A percentile compares a stretch with the other conserved stretches of the same genome.
phyloP scores from a whole-genome alignment of 2,888 invertebrate species.

The Chorisops tibialis region DNA sequence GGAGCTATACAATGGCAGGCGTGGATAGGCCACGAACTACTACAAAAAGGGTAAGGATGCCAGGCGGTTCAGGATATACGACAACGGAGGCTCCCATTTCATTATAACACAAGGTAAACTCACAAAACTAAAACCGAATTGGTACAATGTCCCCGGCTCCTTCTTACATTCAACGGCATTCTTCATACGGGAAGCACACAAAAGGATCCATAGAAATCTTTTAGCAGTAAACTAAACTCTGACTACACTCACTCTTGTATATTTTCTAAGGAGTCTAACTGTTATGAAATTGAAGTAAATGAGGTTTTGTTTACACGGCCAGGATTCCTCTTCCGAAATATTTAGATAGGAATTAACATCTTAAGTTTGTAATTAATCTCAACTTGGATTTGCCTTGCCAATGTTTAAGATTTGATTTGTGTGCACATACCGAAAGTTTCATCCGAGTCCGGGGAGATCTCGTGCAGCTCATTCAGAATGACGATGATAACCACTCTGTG shows the following conservation, averaged over 20 bases:
- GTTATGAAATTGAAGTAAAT: constrained; percentile 26
- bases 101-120: constrained; percentile 1
- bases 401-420: background rate
- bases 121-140: background rate
- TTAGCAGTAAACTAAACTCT: background rate
- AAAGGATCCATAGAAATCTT: background rate
- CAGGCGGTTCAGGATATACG: background rate
- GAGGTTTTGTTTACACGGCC: constrained; percentile 25
- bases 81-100: background rate
- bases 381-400: constrained; percentile 36
- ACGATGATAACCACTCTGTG: constrained; percentile 3
- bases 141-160: too few species aligned
- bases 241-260: background rate
- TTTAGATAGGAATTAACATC: constrained; percentile 40
- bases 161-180: too few species aligned
- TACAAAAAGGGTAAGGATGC: background rate
- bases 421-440: too few species aligned
- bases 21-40: background rate
- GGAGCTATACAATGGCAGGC: background rate
- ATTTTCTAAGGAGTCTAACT: background rate
- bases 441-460: too few species aligned
- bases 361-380: constrained; percentile 41
- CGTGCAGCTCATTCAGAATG: background rate
- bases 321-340: constrained; percentile 25
- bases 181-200: too few species aligned